Percentiles rank a stretch among this genome's conserved stretches.
Conservation (phyloP, 2,888 invertebrate genomes). For the Drosophila paramelanica region DNA sequence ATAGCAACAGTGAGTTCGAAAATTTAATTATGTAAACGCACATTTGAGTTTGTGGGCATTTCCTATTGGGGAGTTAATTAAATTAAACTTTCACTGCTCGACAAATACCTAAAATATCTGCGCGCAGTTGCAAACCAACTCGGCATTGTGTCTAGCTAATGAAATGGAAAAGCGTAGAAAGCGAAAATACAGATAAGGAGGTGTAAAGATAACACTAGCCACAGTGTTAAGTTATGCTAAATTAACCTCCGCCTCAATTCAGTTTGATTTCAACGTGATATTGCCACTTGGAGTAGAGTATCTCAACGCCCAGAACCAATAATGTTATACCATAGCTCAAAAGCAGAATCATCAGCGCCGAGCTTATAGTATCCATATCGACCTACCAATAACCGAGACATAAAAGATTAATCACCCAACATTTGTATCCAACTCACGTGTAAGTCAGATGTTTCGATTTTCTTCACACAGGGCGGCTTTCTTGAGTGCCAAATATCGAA, state of each 20-base stretch:
- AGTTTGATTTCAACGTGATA: conserved; percentile 30
- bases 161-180: conserved; percentile 46
- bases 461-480: conserved; percentile 87
- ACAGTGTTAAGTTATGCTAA: background rate
- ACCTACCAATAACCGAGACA: conserved; percentile 83
- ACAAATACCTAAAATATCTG: conserved; percentile 47
- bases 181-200: conserved; percentile 13
- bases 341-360: conserved; percentile 86
- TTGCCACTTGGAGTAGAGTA: conserved; percentile 59
- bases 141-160: conserved; percentile 38
- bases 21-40: conserved; percentile 57
- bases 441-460: conserved; percentile 83
- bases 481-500: conserved; percentile 87
- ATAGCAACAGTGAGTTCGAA: conserved; percentile 7
- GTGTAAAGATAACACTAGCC: background rate
- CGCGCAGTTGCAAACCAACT: conserved; percentile 32
- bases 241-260: conserved; percentile 15
- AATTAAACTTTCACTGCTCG: conserved; percentile 64
- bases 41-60: conserved; percentile 14
- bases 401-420: background rate
- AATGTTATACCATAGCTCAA: conserved; percentile 85
- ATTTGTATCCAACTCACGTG: conserved; percentile 67
- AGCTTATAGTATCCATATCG: conserved; percentile 87
- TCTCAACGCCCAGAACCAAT: conserved; percentile 77
- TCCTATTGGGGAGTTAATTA: conserved; percentile 42